phyloP scores from a whole-genome alignment of 2,888 invertebrate species.

The Apamea monoglypha region DNA sequence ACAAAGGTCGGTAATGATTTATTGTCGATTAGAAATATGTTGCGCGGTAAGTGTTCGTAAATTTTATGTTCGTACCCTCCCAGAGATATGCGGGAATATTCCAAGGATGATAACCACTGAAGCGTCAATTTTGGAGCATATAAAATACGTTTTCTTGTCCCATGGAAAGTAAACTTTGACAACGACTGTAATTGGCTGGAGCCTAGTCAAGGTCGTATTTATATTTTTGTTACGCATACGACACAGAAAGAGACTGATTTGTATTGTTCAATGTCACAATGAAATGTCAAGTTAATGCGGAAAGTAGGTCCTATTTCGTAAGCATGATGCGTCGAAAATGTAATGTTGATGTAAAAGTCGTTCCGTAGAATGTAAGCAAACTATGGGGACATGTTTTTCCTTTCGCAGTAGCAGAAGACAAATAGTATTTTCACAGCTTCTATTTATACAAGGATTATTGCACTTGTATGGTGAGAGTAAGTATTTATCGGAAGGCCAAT shows the following conservation, averaged over 20 bases:
- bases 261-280: slow-evolving; percentile 50
- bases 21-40: slow-evolving; percentile 61
- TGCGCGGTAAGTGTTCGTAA: slow-evolving; percentile 42
- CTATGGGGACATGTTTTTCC: not conserved
- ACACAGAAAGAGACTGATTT: slow-evolving; percentile 27
- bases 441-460: not conserved
- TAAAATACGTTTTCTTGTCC: slow-evolving; percentile 17
- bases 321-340: slow-evolving; percentile 23
- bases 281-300: slow-evolving; percentile 35
- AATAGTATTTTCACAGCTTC: not conserved
- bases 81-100: slow-evolving; percentile 37
- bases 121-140: slow-evolving; percentile 13
- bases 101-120: slow-evolving; percentile 9
- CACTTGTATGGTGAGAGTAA: not conserved
- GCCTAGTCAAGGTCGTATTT: slow-evolving; percentile 44
- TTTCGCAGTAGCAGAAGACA: not conserved
- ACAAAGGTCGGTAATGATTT: slow-evolving; percentile 93
- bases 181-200: slow-evolving; percentile 34
- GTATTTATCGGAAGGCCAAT: too few relatives aligned
- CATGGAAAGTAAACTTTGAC: slow-evolving; percentile 38
- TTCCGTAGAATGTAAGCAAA: not conserved
- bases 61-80: slow-evolving; percentile 42
- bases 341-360: not conserved
- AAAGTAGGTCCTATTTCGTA: slow-evolving; percentile 19
- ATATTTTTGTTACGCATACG: slow-evolving; percentile 43